Base-by-base conservation (phyloP, 1,140 invertebrate species). In the Ctenoplectra terminalis region DNA sequence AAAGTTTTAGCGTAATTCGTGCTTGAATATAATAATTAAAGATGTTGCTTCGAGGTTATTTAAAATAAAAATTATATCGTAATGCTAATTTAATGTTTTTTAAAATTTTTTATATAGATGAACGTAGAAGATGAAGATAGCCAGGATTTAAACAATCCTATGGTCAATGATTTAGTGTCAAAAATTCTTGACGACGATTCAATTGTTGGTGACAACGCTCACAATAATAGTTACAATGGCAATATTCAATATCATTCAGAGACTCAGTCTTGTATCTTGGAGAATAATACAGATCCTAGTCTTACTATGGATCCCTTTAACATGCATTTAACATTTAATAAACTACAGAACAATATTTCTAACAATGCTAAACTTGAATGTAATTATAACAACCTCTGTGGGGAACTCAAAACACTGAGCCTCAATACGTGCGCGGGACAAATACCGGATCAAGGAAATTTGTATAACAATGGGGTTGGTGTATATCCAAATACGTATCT, bases 81-180 rank as follows among this genome's bases (percentile, higher is more conserved):
- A 9, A 37, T 48, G 40, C 34, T 72, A 48, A 73, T 79, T 46
- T n/a, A 61, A 54, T 48, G 11, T 60, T 52, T 50, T 50, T 73
- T 43, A 37, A 43, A 43, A 52, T 15, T 63, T 29, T 71, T 63
- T 91, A 92, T 89, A 48, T 72, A 93, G 91, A 92, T 93, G 90
- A 94, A 77, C 77, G 90, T 93, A 92, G 95, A 95, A 89, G 95
- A 95, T 89, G 93, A 94, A 43, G 93, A 94, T 67, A 87, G 90
- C 69, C 90, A 92, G 84, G 93, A 93, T 87, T 80, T 95, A 80
- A 95, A 95, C 85, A 95, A 95, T 86, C 94, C 95, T n/a, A 95
- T 96, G 94, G 95, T 96, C 61, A 95, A 95, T 81, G 95, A 96
- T 90, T 92, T 96, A 88, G 95, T 95, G 84, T 95, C 95, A 43